phyloP scores from a whole-genome alignment of 1,140 invertebrate genomes.

The Euglossa dilemma region DNA sequence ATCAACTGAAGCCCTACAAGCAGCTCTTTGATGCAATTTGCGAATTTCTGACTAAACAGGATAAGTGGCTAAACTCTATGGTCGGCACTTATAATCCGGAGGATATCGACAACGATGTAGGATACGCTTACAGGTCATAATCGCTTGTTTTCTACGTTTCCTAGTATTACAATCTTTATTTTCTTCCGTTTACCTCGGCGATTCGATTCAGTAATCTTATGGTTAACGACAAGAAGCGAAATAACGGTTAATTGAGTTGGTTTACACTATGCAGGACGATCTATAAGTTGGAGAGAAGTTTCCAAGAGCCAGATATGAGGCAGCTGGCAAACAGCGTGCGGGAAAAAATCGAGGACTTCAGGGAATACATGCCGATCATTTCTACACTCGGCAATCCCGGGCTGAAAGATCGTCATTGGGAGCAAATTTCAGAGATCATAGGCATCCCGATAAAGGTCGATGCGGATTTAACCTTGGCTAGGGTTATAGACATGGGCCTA shows the following conservation, averaged over 20 bases:
- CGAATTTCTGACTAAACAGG: conserved; percentile 92
- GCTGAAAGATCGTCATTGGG: conserved; percentile 96
- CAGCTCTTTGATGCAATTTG: conserved; percentile 93
- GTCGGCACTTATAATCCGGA: conserved; percentile 94
- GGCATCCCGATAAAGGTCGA: conserved; percentile 94
- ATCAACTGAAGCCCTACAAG: conserved; percentile 91
- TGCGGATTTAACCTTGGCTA: conserved; percentile 91
- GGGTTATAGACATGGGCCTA: conserved; percentile 93
- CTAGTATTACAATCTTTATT: too few species aligned
- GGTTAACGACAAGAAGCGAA: background rate
- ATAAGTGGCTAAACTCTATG: conserved; percentile 90
- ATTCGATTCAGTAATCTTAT: too few species aligned
- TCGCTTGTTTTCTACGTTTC: background rate
- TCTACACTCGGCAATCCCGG: conserved; percentile 96
- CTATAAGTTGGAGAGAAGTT: conserved; percentile 94
- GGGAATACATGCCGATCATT: conserved; percentile 93
- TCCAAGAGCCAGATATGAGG: conserved; percentile 87
- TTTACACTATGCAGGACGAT: conserved; percentile 84
- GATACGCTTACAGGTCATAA: conserved; percentile 64
- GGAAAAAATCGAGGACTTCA: conserved; percentile 93
- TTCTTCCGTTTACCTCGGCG: too few species aligned
- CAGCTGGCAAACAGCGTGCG: conserved; percentile 86
- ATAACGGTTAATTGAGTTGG: background rate
- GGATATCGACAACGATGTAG: conserved; percentile 92
- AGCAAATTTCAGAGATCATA: conserved; percentile 95